Conservation (phyloP, 23 tunicate species). For the Diplosoma virens region DNA sequence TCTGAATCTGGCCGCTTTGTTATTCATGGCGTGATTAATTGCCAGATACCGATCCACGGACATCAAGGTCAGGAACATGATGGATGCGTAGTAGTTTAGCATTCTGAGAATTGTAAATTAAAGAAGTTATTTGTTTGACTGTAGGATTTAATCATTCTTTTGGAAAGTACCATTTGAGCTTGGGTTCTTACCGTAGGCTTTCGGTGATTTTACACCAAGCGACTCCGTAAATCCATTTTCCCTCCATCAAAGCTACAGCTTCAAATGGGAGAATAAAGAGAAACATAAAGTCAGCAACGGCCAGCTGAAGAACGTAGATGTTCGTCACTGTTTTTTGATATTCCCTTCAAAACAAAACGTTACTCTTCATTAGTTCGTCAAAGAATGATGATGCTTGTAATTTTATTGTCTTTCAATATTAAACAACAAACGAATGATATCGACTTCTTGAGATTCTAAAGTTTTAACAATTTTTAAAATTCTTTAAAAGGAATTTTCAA, state of each 20-base stretch:
- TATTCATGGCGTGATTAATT: conserved; percentile 72
- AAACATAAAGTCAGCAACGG: conserved; percentile 80
- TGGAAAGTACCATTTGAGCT: not conserved
- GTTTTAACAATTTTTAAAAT: too few species aligned
- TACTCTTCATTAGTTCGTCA: too few species aligned
- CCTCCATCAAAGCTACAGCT: conserved; percentile 45
- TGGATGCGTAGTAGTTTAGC: conserved; percentile 92
- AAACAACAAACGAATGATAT: too few species aligned
- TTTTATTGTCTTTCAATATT: too few species aligned
- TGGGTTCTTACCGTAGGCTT: conserved; percentile 53
- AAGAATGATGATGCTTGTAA: too few species aligned
- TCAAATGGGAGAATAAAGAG: conserved; percentile 72
- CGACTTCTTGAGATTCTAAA: too few species aligned
- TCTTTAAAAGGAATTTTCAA: too few species aligned
- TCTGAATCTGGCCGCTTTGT: conserved; percentile 44
- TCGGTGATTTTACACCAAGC: conserved; percentile 79
- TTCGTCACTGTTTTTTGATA: conserved; percentile 88
- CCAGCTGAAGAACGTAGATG: conserved; percentile 79
- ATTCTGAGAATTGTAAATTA: conserved; percentile 35
- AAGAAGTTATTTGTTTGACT: not conserved
- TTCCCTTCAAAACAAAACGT: conserved; percentile 54
- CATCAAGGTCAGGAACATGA: conserved; percentile 84
- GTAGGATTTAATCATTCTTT: not conserved
- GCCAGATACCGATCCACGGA: conserved; percentile 95
- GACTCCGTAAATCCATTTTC: conserved; percentile 53